Evolutionary conservation across 2,888 invertebrate genomes (phyloP).

Genomic region (Pemphredon lugubris): DNA sequence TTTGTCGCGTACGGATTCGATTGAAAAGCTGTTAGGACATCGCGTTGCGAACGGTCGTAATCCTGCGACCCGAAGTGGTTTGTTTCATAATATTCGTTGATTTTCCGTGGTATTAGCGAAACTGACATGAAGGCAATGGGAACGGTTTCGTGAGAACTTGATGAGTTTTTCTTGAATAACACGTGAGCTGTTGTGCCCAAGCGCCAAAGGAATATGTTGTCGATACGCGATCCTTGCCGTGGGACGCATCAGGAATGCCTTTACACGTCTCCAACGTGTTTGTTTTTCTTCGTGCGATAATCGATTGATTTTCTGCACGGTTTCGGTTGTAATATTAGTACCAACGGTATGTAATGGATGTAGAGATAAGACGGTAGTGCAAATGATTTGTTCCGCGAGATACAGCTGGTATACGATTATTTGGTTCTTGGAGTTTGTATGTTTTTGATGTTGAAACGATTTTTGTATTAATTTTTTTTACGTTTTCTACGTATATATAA

Average conservation of each 20-base stretch:
- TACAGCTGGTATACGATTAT: conserved; percentile 22
- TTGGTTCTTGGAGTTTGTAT: conserved; percentile 22
- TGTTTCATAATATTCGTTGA: too few relatives aligned
- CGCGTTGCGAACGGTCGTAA: background rate
- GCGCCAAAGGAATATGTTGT: conserved; percentile 56
- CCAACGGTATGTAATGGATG: conserved; percentile 4
- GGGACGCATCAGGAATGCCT: conserved; percentile 36
- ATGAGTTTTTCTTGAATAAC: conserved; percentile 52
- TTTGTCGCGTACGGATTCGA: conserved; percentile 36
- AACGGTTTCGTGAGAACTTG: conserved; percentile 18
- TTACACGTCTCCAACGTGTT: conserved; percentile 23
- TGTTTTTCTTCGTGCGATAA: conserved; percentile 37
- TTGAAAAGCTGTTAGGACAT: conserved; percentile 39
- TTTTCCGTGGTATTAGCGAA: too few relatives aligned
- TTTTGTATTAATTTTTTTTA: conserved; percentile 4
- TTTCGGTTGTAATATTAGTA: conserved; percentile 39
- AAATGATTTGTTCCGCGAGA: conserved; percentile 13
- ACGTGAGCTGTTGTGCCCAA: conserved; percentile 51
- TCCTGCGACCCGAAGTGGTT: background rate
- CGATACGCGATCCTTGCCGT: conserved; percentile 23
- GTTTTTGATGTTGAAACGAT: conserved; percentile 25
- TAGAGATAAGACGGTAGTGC: conserved; percentile 2
- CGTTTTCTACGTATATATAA: background rate
- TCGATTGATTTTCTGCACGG: conserved; percentile 45
- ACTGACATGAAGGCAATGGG: background rate